Conservation (phyloP, 2,113 vertebrate species). For the Galemys pyrenaicus region DNA sequence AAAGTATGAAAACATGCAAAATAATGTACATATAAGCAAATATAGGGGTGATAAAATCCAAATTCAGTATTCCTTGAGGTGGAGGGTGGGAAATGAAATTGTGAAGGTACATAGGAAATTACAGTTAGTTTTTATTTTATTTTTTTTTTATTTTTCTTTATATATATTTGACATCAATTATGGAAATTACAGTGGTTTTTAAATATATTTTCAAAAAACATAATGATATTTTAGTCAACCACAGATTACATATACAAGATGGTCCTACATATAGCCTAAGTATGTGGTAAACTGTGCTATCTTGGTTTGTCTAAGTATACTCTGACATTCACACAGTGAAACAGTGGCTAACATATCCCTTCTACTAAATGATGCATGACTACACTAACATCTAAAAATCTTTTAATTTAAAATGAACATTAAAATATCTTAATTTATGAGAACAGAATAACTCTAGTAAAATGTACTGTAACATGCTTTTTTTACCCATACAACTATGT, state of each 20-base stretch:
- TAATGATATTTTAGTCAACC: neutral
- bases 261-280: no score
- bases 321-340: no score
- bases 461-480: neutral
- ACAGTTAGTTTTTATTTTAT: no score
- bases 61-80: neutral
- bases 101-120: neutral
- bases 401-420: conserved; percentile 44
- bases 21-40: neutral
- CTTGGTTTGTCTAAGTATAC: no score
- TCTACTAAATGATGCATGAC: neutral
- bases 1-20: conserved; percentile 31
- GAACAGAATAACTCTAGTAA: conserved; percentile 32
- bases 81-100: neutral
- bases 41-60: neutral
- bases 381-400: no score
- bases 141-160: no score
- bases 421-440: conserved; percentile 33
- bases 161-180: no score
- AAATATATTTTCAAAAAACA: conserved; percentile 25
- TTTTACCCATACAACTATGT: neutral
- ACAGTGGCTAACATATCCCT: neutral
- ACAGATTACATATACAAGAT: neutral
- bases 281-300: no score
- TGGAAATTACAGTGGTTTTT: no score